Evolutionary conservation across 2,797 vertebrate genomes (phyloP).

Genomic region (Pterois miles): DNA sequence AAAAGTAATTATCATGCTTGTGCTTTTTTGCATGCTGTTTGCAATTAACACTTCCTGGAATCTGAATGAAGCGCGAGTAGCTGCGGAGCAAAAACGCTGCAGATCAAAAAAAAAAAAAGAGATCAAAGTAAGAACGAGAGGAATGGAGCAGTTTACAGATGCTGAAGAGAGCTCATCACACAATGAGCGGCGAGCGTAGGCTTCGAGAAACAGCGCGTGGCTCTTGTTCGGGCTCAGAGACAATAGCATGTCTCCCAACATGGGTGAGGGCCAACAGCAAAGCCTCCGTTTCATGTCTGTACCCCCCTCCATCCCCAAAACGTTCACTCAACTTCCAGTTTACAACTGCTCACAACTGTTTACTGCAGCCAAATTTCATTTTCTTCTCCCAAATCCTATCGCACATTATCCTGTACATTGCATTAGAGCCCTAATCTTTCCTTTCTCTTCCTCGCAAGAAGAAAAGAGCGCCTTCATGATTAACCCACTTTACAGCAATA

Average conservation of each 20-base stretch:
- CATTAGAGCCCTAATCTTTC: constrained; percentile 87
- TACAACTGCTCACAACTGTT: constrained; percentile 83
- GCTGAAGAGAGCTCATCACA: constrained; percentile 66
- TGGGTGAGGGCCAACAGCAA: constrained; percentile 77
- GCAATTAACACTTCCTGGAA: constrained; percentile 72
- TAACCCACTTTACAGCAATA: constrained; percentile 88
- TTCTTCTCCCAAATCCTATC: constrained; percentile 85
- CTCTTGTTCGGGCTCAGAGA: constrained; percentile 71
- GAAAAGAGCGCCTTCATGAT: constrained; percentile 84
- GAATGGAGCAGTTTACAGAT: constrained; percentile 62
- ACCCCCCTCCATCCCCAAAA: constrained; percentile 15
- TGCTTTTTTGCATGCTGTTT: constrained; percentile 57
- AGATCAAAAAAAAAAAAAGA: constrained; percentile 53
- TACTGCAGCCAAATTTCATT: constrained; percentile 86
- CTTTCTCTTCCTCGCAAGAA: constrained; percentile 81
- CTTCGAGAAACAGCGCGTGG: constrained; percentile 63
- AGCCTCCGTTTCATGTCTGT: constrained; percentile 70
- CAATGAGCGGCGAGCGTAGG: constrained; percentile 63
- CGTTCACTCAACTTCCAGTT: constrained; percentile 78
- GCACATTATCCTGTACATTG: constrained; percentile 89
- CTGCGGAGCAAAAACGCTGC: constrained; percentile 25
- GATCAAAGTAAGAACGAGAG: constrained; percentile 68
- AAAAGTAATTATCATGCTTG: constrained; percentile 76
- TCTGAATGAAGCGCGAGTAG: constrained; percentile 47
- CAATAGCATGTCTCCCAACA: constrained; percentile 73